Percentiles rank a stretch among this genome's conserved stretches.
phyloP scores from a whole-genome alignment of 2,888 invertebrate genomes.

The Macrophya annulata region DNA sequence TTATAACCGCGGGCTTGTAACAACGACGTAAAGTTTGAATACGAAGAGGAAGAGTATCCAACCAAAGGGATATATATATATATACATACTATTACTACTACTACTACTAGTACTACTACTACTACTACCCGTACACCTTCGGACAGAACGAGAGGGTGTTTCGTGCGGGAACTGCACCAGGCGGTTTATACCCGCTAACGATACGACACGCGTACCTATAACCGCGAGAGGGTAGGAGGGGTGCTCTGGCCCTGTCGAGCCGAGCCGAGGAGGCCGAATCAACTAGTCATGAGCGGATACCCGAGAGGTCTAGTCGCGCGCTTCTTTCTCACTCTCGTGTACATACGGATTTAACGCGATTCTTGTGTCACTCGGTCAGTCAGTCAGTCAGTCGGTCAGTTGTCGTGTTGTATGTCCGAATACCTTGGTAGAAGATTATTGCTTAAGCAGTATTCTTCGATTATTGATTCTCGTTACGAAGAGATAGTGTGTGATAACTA shows the following conservation, averaged over 20 bases:
- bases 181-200: constrained; percentile 11
- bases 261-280: constrained; percentile 72
- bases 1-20: not conserved
- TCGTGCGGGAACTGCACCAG: constrained; percentile 29
- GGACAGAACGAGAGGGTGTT: constrained; percentile 7
- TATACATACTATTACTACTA: not conserved
- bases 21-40: not conserved
- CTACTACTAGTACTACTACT: not conserved
- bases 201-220: constrained; percentile 31
- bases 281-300: constrained; percentile 76
- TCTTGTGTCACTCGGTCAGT: not conserved
- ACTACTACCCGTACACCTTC: not conserved
- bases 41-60: constrained; percentile 3
- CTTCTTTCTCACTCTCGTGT: constrained; percentile 46
- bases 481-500: not conserved
- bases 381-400: not conserved
- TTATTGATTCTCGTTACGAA: not conserved
- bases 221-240: constrained; percentile 43
- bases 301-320: constrained; percentile 72
- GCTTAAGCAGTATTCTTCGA: not conserved
- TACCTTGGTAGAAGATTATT: not conserved
- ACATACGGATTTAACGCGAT: not conserved
- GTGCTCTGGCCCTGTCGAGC: constrained; percentile 74
- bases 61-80: not conserved
- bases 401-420: not conserved